phyloP scores from a whole-genome alignment of 2,797 vertebrate genomes.

The Furcifer pardalis region DNA sequence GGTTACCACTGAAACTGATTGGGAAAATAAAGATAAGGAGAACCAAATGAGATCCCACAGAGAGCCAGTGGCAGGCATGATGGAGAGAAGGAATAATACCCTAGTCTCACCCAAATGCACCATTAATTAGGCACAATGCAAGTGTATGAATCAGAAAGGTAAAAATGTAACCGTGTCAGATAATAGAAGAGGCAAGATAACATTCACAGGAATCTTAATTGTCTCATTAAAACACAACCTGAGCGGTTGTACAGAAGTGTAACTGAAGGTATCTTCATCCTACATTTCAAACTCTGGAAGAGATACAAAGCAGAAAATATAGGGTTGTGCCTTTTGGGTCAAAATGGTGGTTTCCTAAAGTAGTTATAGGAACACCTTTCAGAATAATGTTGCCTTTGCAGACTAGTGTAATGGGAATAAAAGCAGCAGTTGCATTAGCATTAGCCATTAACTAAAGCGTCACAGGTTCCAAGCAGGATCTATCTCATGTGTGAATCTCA shows the following conservation, averaged over 20 bases:
- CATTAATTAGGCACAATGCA: not conserved
- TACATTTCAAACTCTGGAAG: not conserved
- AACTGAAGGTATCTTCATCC: not conserved
- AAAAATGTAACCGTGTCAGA: not conserved
- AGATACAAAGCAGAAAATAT: not conserved
- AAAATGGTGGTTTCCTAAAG: no score
- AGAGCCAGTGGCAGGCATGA: not conserved
- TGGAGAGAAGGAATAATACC: not conserved
- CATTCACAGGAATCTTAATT: constrained; percentile 1
- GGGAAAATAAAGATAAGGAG: not conserved
- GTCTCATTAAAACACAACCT: not conserved
- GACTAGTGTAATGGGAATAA: no score
- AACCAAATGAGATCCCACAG: no score
- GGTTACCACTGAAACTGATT: not conserved
- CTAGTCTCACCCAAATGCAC: not conserved
- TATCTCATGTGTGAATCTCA: no score
- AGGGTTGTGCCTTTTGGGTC: not conserved
- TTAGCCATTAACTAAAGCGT: no score
- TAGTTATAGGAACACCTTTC: no score
- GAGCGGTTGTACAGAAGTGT: not conserved
- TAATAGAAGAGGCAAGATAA: not conserved
- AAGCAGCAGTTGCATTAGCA: no score
- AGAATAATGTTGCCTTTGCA: no score
- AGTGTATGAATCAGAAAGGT: fast-evolving
- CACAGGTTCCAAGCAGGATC: no score